Evolutionary conservation across 1,140 invertebrate species (phyloP).

Genomic region (Metopolophium dirhodum): DNA sequence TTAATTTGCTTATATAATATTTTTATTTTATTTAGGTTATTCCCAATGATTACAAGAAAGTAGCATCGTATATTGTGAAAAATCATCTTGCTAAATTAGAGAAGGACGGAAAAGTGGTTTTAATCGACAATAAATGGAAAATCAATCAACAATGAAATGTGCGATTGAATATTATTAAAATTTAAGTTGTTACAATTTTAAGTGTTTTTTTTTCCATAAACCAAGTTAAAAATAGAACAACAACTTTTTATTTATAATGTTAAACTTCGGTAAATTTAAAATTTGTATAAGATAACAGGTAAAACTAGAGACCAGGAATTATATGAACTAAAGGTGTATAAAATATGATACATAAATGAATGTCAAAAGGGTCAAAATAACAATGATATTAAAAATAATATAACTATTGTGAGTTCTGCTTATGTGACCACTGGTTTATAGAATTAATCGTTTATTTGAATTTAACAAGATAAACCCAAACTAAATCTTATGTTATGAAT

Average conservation of each 20-base stretch:
- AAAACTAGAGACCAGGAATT: not conserved
- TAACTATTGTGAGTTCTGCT: too few species aligned
- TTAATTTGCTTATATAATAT: not conserved
- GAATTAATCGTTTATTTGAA: too few species aligned
- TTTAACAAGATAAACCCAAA: too few species aligned
- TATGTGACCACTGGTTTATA: too few species aligned
- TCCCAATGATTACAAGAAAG: not conserved
- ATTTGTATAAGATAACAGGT: not conserved
- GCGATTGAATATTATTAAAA: not conserved
- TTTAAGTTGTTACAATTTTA: not conserved
- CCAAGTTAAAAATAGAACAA: too few species aligned
- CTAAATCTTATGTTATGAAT: too few species aligned
- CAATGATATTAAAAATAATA: too few species aligned
- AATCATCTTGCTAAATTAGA: not conserved
- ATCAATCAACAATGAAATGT: not conserved
- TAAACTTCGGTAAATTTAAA: not conserved
- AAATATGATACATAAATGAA: not conserved
- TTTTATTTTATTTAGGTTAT: not conserved
- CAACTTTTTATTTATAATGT: not conserved
- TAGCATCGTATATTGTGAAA: not conserved
- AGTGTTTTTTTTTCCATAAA: too few species aligned
- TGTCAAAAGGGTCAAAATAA: too few species aligned
- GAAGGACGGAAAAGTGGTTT: not conserved
- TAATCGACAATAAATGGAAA: not conserved
- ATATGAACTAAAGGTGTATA: not conserved